Evolutionary conservation across 1,140 invertebrate genomes (phyloP).

Genomic region (Drosophila pectinifera): DNA sequence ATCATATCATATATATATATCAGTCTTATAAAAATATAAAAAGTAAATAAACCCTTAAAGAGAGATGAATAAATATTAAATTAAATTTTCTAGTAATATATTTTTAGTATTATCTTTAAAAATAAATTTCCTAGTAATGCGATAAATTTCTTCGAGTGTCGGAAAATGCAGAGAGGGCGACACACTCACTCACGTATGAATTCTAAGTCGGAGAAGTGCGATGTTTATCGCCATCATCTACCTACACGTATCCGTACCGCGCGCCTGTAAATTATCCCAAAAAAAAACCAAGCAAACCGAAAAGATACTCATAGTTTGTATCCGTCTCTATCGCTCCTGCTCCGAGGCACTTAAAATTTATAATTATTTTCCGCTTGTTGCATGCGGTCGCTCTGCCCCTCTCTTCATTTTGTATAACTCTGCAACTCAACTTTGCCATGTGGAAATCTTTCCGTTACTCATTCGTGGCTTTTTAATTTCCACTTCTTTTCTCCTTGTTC

Average conservation of each 20-base stretch:
- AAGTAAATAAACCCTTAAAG: too few relatives aligned
- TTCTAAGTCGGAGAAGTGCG: constrained; percentile 60
- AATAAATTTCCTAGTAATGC: too few relatives aligned
- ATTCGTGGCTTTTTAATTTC: constrained; percentile 65
- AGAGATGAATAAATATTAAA: too few relatives aligned
- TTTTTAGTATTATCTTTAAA: too few relatives aligned
- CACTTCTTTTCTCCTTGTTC: constrained; percentile 10
- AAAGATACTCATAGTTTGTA: constrained; percentile 21
- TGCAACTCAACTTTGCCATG: constrained; percentile 34
- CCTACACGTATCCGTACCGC: constrained; percentile 55
- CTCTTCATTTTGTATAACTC: neutral
- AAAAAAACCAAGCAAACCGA: constrained; percentile 39
- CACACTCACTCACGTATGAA: constrained; percentile 47
- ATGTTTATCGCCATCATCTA: constrained; percentile 60
- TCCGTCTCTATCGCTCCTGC: constrained; percentile 17
- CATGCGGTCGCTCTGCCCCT: constrained; percentile 18
- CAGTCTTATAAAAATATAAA: too few relatives aligned
- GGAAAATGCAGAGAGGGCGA: constrained; percentile 13
- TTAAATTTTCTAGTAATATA: too few relatives aligned
- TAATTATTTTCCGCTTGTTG: constrained; percentile 80
- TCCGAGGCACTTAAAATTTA: constrained; percentile 66
- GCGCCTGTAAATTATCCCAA: constrained; percentile 55
- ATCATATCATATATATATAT: too few relatives aligned
- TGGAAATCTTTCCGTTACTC: constrained; percentile 64
- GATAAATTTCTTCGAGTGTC: constrained; percentile 10